Conservation (phyloP, 2,797 vertebrate genomes). For the Argyrosomus regius region DNA sequence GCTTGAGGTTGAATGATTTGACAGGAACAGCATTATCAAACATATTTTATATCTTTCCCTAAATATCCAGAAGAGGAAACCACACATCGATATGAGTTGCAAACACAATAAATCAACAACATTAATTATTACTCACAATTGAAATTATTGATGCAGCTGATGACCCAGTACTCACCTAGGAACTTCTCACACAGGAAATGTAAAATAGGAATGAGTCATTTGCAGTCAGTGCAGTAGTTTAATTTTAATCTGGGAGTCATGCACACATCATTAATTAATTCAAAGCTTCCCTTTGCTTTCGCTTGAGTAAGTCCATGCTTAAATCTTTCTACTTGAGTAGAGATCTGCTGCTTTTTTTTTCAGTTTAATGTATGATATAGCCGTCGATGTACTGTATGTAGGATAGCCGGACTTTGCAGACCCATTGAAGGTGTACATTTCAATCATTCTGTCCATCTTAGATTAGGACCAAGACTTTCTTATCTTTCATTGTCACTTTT, state of each 20-base stretch:
- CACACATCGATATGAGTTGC: background rate
- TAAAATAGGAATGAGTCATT: constrained; percentile 34
- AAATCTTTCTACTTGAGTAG: constrained; percentile 37
- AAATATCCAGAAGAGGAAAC: constrained; percentile 2
- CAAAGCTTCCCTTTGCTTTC: constrained; percentile 31
- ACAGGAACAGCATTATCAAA: background rate
- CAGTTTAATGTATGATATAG: constrained; percentile 14
- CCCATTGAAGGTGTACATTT: background rate
- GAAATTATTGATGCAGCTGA: constrained; percentile 44
- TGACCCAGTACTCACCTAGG: constrained; percentile 48
- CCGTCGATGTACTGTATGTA: too few relatives aligned
- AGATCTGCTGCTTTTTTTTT: constrained; percentile 6
- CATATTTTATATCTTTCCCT: too few relatives aligned
- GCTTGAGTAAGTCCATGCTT: constrained; percentile 33
- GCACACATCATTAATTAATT: constrained; percentile 54
- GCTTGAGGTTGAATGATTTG: background rate
- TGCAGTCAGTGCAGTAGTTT: constrained; percentile 38
- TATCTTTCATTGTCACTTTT: background rate
- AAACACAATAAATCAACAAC: constrained; percentile 9
- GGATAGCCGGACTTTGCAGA: background rate
- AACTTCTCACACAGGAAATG: constrained; percentile 37
- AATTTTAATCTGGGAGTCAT: constrained; percentile 46
- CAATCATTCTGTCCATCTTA: background rate
- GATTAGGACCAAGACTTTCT: background rate
- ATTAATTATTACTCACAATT: constrained; percentile 26